Evolutionary conservation across 2,888 invertebrate genomes (phyloP).

Genomic region (Parapristionchus giblindavisi): DNA sequence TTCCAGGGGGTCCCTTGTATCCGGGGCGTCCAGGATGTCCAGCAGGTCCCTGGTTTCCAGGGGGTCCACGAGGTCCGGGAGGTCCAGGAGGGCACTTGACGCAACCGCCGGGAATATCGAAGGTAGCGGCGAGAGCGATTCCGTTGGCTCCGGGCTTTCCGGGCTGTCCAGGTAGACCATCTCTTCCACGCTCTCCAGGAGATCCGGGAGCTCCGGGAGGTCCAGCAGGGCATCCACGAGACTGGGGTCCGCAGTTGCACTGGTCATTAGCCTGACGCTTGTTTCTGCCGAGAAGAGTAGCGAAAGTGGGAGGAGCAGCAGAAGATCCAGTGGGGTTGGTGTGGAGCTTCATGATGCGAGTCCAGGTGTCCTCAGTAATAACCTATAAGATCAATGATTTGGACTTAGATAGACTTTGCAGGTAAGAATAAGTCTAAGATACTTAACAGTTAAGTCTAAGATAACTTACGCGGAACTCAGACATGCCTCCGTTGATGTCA

Average conservation of each 20-base stretch:
- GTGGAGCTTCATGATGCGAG: slow-evolving; percentile 52
- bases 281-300: slow-evolving; percentile 51
- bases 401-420: too few relatives aligned
- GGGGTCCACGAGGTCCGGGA: slow-evolving; percentile 53
- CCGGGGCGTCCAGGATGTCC: slow-evolving; percentile 56
- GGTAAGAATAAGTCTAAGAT: too few relatives aligned
- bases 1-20: slow-evolving; percentile 47
- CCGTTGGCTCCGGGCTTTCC: slow-evolving; percentile 58
- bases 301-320: slow-evolving; percentile 50
- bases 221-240: slow-evolving; percentile 59
- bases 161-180: slow-evolving; percentile 54
- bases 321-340: slow-evolving; percentile 50
- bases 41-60: slow-evolving; percentile 51
- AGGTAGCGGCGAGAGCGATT: slow-evolving; percentile 55
- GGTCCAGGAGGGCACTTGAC: slow-evolving; percentile 55
- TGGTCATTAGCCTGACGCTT: slow-evolving; percentile 53
- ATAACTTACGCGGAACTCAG: slow-evolving; percentile 53
- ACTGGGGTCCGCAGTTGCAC: slow-evolving; percentile 59
- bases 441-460: too few relatives aligned
- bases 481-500: slow-evolving; percentile 53
- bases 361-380: slow-evolving; percentile 55
- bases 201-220: slow-evolving; percentile 60
- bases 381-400: slow-evolving; percentile 41
- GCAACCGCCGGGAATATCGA: slow-evolving; percentile 61
- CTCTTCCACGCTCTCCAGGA: slow-evolving; percentile 49